Base-by-base conservation (phyloP, 2,113 vertebrate genomes). In the Seriola aureovittata region DNA sequence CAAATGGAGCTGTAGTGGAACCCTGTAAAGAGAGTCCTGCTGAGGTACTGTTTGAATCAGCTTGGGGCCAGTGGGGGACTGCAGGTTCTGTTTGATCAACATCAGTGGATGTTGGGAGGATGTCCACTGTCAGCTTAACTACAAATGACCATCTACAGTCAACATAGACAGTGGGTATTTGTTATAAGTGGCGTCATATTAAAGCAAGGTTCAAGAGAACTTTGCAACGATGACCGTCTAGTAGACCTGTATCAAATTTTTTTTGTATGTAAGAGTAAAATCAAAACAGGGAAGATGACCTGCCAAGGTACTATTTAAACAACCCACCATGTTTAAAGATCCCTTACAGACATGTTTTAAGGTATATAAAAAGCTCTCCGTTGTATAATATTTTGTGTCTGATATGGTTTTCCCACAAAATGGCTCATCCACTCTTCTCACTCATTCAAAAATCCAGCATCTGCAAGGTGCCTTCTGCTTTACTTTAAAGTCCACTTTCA, bases 61-160 rank as follows among this genome's bases (percentile, higher is more conserved):
- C 87, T 88, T 86, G 91, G 68, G 75, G 88, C 90, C 88, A 36
- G 87, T 71, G 81, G 85, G 75, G 75, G 84, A 82, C 85, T 81
- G 85, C 86, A 78, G 92, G 89, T 91, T 91, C 67, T 93, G 92
- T 94, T 93, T 91, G 92, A 93, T 93, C 92, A 94, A 93, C 93
- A 93, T 86, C 88, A 93, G 88, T 32, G 34, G 70, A 91, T 82
- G 83, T 87, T 87, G 82, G 81, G 87, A 89, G 84, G 84, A 80
- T 81, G 84, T 91, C 88, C 86, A 87, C 91, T 80, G 83, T 84
- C 86, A 80, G 70, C 70, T 79, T 87, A 89, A 90, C 81, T 68
- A 84, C 82, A 89, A 76, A 82, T 90, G 90, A 86, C 88, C 88
- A 77, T 86, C 50, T 62, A 81, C 78, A 82, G 78, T 92, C 82